Conservation (phyloP, 2,113 vertebrate species). For the Formicarius rufipectus region DNA sequence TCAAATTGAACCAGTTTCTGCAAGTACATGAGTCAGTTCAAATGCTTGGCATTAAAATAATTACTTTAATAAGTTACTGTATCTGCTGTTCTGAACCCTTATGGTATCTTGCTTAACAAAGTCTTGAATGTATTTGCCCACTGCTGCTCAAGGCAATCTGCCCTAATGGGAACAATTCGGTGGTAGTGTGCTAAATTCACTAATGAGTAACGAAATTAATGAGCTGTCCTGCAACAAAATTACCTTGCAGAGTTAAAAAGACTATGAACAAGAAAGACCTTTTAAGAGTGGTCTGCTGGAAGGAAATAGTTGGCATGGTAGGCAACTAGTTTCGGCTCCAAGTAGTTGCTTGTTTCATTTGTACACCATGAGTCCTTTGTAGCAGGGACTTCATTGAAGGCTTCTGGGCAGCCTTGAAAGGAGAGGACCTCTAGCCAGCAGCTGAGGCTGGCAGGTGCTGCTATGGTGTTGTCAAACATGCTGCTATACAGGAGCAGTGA, state of each 20-base stretch:
- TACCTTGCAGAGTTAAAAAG: not conserved
- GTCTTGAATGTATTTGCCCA: not conserved
- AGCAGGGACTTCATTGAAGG: not conserved
- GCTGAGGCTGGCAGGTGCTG: not conserved
- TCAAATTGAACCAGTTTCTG: constrained; percentile 28
- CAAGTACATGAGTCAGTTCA: constrained; percentile 15
- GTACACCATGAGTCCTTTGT: not conserved
- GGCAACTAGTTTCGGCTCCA: not conserved
- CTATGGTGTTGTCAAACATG: not conserved
- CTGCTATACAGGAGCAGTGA: not conserved
- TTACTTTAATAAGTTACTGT: constrained; percentile 39
- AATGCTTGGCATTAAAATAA: not conserved
- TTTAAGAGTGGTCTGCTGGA: not conserved
- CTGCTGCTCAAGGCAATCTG: not conserved
- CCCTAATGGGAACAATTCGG: not conserved
- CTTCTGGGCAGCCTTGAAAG: not conserved
- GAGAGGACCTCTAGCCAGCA: not conserved
- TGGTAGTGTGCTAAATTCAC: not conserved
- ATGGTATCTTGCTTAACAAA: not conserved
- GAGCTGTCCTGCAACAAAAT: not conserved
- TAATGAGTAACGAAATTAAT: constrained; percentile 7
- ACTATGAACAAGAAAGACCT: not conserved
- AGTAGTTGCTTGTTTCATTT: not conserved
- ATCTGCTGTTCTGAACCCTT: not conserved
- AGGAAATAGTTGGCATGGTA: not conserved